Evolutionary conservation across 1,140 invertebrate genomes (phyloP).

Genomic region (Acromyrmex heyeri): DNA sequence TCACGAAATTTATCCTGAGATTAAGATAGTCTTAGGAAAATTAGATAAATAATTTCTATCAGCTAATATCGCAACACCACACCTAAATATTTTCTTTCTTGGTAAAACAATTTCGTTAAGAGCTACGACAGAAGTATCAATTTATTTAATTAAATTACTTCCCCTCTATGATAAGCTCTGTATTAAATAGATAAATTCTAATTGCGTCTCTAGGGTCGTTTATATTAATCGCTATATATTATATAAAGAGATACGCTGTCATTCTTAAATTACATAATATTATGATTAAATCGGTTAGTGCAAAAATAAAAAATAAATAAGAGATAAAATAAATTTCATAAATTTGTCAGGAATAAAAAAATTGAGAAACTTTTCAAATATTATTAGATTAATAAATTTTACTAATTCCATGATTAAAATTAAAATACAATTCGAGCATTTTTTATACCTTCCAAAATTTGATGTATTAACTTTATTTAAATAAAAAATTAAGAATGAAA

Average conservation of each 20-base stretch:
- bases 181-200: conserved; percentile 39
- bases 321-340: not conserved
- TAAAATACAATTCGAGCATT: not conserved
- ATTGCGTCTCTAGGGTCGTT: conserved; percentile 3
- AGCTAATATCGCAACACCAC: not conserved
- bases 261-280: conserved; percentile 24
- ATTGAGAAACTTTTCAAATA: not conserved
- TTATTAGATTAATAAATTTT: not conserved
- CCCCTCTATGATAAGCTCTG: not conserved
- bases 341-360: not conserved
- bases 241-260: not conserved
- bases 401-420: not conserved
- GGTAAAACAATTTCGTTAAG: conserved; percentile 38
- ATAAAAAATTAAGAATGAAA: not conserved
- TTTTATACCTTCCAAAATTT: not conserved
- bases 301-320: not conserved
- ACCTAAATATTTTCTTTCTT: conserved; percentile 8
- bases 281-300: not conserved
- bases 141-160: conserved; percentile 53
- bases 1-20: not conserved
- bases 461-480: not conserved
- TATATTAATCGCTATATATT: not conserved
- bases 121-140: conserved; percentile 34
- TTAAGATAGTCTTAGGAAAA: conserved; percentile 7
- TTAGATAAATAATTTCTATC: conserved; percentile 27